Percentiles rank a stretch among this genome's conserved stretches.
These are phyloP conservation scores for Macrotus californicus DNA, from an alignment of 2,113 vertebrate genomes.

Conservation along the genomic window DNA sequence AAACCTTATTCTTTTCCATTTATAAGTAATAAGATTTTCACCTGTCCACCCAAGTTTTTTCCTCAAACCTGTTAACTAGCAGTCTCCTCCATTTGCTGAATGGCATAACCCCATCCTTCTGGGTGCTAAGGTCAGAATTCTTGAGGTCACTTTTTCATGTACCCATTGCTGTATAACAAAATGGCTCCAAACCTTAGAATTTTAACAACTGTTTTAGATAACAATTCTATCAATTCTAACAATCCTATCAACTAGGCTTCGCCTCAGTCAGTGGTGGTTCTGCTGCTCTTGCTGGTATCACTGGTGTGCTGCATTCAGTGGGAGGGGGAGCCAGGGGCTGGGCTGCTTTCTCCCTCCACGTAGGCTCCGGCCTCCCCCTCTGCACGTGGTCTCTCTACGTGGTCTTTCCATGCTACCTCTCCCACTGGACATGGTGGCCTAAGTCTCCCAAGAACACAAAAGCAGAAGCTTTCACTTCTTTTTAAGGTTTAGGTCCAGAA, in stretches of 20 bases:
- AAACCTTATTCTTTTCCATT: not conserved
- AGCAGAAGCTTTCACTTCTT: not conserved
- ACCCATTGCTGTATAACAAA: not conserved
- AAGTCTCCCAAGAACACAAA: not conserved
- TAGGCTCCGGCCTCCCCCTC: not conserved
- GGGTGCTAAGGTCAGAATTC: not conserved
- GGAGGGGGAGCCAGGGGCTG: not conserved
- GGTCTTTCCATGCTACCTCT: not conserved
- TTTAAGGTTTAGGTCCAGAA: not conserved
- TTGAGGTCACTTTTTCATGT: not conserved
- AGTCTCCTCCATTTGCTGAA: not conserved
- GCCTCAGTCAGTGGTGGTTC: not conserved
- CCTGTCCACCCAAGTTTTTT: not conserved
- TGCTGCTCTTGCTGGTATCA: not conserved
- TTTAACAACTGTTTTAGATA: not conserved
- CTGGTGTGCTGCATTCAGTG: not conserved
- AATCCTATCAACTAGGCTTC: not conserved
- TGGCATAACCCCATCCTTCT: not conserved
- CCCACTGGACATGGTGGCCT: not conserved
- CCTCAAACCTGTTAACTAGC: not conserved
- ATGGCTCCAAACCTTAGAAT: not conserved
- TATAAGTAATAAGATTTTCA: constrained; percentile 17
- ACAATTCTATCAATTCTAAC: not conserved
- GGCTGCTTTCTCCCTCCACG: not conserved
- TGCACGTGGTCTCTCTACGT: not conserved